These are phyloP conservation scores for Oryzias melastigma DNA, from an alignment of 2,113 vertebrate species.

Conservation along the genomic window DNA sequence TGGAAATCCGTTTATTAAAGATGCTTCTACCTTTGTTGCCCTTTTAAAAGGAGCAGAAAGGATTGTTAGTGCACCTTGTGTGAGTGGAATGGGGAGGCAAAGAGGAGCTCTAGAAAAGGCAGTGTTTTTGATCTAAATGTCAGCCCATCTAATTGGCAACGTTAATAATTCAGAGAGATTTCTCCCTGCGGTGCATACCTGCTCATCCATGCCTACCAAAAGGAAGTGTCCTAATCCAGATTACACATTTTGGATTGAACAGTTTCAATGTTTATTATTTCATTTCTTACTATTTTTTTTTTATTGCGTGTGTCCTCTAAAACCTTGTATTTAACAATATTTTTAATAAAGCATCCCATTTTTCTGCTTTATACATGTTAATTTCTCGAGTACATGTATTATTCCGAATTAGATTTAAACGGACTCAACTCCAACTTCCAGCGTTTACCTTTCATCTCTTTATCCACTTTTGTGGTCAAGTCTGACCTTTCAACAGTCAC, in stretches of 20 bases:
- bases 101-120: conserved; percentile 58
- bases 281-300: too few relatives aligned
- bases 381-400: too few relatives aligned
- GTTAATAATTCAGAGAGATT: conserved; percentile 73
- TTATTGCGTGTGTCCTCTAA: too few relatives aligned
- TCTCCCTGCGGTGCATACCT: conserved; percentile 33
- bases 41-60: conserved; percentile 35
- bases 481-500: too few relatives aligned
- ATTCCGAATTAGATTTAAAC: too few relatives aligned
- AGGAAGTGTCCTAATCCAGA: conserved; percentile 7
- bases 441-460: too few relatives aligned
- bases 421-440: too few relatives aligned
- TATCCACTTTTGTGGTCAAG: too few relatives aligned
- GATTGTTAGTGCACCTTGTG: conserved; percentile 18
- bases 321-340: too few relatives aligned
- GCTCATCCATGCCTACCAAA: background rate
- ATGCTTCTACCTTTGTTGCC: conserved; percentile 25
- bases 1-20: conserved; percentile 38
- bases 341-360: too few relatives aligned
- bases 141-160: conserved; percentile 73
- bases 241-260: background rate
- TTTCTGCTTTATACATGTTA: too few relatives aligned
- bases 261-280: background rate
- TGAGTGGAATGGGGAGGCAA: conserved; percentile 1
- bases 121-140: conserved; percentile 76